Evolutionary conservation across 1,140 invertebrate genomes (phyloP).

Genomic region (Zaprionus kolodkinae): DNA sequence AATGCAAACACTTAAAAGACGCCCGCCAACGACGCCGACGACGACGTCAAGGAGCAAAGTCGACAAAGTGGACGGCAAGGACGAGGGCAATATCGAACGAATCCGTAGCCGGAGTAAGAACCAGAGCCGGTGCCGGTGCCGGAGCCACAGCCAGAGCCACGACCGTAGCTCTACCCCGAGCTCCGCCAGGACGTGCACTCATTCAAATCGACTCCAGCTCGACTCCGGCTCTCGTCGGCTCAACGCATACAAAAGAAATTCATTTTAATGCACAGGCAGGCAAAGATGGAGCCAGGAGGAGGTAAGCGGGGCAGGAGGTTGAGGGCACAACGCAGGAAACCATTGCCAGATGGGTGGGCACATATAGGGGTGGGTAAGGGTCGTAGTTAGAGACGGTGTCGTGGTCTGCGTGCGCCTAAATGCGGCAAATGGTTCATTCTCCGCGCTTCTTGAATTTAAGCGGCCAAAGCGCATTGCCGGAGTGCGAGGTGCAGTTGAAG

Average conservation of each 20-base stretch:
- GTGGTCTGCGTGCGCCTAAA: slow-evolving; percentile 74
- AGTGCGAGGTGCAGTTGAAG: slow-evolving; percentile 3
- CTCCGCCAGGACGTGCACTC: slow-evolving; percentile 66
- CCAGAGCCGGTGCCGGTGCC: not conserved
- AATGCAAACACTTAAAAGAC: slow-evolving; percentile 78
- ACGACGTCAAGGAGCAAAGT: slow-evolving; percentile 43
- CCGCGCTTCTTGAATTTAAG: slow-evolving; percentile 61
- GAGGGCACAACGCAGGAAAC: slow-evolving; percentile 52
- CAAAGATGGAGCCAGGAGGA: not conserved
- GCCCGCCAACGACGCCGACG: slow-evolving; percentile 25
- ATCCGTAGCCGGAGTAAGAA: slow-evolving; percentile 7
- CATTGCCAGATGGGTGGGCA: slow-evolving; percentile 33
- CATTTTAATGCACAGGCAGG: slow-evolving; percentile 71
- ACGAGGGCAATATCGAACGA: slow-evolving; percentile 42
- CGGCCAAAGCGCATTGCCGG: slow-evolving; percentile 70
- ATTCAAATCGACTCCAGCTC: slow-evolving; percentile 67
- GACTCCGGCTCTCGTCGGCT: slow-evolving; percentile 24
- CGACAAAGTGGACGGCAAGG: slow-evolving; percentile 32
- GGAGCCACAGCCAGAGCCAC: too few species aligned
- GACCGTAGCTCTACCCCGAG: slow-evolving; percentile 10
- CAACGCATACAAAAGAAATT: slow-evolving; percentile 71
- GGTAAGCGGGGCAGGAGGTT: not conserved
- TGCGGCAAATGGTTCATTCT: slow-evolving; percentile 63
- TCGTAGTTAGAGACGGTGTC: slow-evolving; percentile 33
- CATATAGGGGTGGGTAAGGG: slow-evolving; percentile 7